phyloP scores from a whole-genome alignment of 2,888 invertebrate genomes.

The Tachina grossa region DNA sequence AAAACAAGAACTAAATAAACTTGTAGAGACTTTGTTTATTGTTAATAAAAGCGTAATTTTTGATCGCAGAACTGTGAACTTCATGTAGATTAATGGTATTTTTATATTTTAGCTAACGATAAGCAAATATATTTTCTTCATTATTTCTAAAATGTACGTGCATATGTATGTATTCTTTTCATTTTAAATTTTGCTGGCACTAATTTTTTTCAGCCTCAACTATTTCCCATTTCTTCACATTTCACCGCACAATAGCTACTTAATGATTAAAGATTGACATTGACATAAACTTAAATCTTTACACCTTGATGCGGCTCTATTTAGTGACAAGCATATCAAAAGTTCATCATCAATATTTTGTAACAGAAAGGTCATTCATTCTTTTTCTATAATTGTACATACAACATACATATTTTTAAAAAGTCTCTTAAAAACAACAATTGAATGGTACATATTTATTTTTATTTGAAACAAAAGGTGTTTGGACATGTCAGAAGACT shows the following conservation, averaged over 20 bases:
- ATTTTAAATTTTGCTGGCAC: neutral
- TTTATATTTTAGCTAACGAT: too few relatives aligned
- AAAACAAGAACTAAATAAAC: too few relatives aligned
- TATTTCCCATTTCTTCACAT: slow-evolving; percentile 20
- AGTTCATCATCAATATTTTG: slow-evolving; percentile 53
- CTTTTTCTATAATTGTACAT: neutral
- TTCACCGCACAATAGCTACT: slow-evolving; percentile 52
- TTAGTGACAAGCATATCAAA: slow-evolving; percentile 61
- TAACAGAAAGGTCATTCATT: slow-evolving; percentile 50
- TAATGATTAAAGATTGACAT: slow-evolving; percentile 51
- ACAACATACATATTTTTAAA: neutral
- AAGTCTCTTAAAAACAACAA: slow-evolving; percentile 5
- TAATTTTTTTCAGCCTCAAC: neutral
- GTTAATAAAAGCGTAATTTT: too few relatives aligned
- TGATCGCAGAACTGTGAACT: too few relatives aligned
- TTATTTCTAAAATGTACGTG: neutral
- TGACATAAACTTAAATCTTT: slow-evolving; percentile 53
- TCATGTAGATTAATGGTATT: too few relatives aligned
- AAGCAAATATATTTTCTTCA: neutral
- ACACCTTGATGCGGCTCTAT: slow-evolving; percentile 11
- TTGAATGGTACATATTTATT: neutral
- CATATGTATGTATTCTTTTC: neutral
- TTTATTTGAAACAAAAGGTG: slow-evolving; percentile 50
- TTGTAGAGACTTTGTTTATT: too few relatives aligned
- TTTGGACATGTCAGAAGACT: slow-evolving; percentile 52